Evolutionary conservation across 2,797 vertebrate species (phyloP), one percentile per base, ranked within the genome.

Genomic region (Diplodus sargus): DNA sequence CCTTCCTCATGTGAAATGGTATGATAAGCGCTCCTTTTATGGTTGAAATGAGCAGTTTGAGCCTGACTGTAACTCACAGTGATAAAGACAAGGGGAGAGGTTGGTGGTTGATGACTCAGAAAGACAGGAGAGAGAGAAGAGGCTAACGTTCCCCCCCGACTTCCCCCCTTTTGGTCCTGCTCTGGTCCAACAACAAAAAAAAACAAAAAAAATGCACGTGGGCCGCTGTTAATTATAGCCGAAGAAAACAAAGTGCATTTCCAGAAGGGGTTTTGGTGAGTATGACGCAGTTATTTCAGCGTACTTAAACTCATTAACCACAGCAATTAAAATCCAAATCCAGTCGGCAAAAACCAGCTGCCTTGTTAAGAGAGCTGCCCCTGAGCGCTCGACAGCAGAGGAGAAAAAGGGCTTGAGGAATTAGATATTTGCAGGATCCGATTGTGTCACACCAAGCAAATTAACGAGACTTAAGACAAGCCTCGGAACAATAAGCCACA

Each of bases 281-380:
- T 82, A 82, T 93, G 87, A 95, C 83, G 76, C 85, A 91, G 57
- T 94, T 91, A 90, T 90, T 94, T 95, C 89, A 91, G 87, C 89
- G 91, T 94, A 92, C 91, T 94, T 95, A 94, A 93, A 93, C 73
- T 81, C 89, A 89, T 95, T 94, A 94, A 92, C 85, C 88, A 83
- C 79, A 91, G 80, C 70, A 95, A 93, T 93, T 95, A 95, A 94
- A 95, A 92, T 54, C 81, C 85, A 92, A 96, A 94, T 94, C 90
- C 85, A 87, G 91, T 81, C 83, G 89, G 87, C 71, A 90, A 39
- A 90, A 39, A 84, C 76, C 91, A 92, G 90, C 85, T 82, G 70
- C 80, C 81, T 90, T 60, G 63, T 90, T 92, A 73, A 69, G 71
- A 69, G 71, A 87, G 79, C 89, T 87, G 87, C 84, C 89, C 82